Evolutionary conservation across 2,888 invertebrate species (phyloP).

Genomic region (Meta bourneti): DNA sequence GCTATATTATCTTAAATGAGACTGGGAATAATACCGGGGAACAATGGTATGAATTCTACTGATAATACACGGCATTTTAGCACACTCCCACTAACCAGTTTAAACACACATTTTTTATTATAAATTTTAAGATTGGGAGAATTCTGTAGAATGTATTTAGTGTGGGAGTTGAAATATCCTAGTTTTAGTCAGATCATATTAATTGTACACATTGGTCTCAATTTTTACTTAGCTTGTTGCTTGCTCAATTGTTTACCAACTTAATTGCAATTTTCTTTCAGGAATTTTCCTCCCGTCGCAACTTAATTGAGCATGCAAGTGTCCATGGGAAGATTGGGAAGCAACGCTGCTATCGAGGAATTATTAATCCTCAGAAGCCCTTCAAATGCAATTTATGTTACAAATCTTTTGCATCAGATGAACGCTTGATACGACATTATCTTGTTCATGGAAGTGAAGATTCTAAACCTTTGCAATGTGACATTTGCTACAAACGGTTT

Average conservation of each 20-base stretch:
- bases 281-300: constrained; percentile 80
- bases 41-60: too few relatives aligned
- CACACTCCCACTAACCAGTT: too few relatives aligned
- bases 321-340: constrained; percentile 81
- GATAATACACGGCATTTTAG: too few relatives aligned
- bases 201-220: neutral
- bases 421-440: constrained; percentile 85
- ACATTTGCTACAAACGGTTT: constrained; percentile 85
- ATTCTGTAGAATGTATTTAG: neutral
- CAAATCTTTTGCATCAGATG: constrained; percentile 85
- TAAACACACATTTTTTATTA: too few relatives aligned
- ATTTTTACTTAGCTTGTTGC: neutral
- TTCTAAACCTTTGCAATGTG: constrained; percentile 86
- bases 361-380: constrained; percentile 81
- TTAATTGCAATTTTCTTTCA: constrained; percentile 52
- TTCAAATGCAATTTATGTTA: constrained; percentile 86
- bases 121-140: too few relatives aligned
- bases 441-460: constrained; percentile 86
- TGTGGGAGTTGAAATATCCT: neutral
- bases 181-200: neutral
- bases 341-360: constrained; percentile 70
- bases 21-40: too few relatives aligned
- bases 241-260: neutral
- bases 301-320: constrained; percentile 83
- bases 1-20: too few relatives aligned